Evolutionary conservation across 2,797 vertebrate genomes (phyloP).

Genomic region (Sciurus carolinensis): DNA sequence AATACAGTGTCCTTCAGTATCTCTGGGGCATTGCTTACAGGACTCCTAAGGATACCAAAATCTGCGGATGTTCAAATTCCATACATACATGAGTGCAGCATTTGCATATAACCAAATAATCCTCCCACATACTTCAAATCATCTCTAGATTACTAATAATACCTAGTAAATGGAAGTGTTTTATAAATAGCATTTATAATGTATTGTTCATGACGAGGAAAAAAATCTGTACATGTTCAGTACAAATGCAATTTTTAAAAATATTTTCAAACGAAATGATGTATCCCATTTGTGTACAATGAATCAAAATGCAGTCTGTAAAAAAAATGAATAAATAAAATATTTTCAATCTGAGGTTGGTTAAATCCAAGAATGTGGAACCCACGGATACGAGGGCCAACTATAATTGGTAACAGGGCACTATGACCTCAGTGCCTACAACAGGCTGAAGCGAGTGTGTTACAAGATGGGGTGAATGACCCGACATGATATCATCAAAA

Average conservation of each 20-base stretch:
- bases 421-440: neutral
- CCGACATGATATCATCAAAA: neutral
- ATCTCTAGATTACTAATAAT: neutral
- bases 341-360: neutral
- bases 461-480: neutral
- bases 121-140: neutral
- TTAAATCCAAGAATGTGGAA: too few relatives aligned
- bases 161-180: too few relatives aligned
- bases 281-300: too few relatives aligned
- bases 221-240: neutral
- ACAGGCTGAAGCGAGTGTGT: neutral
- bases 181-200: neutral
- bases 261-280: neutral
- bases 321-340: neutral
- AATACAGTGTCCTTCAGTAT: neutral
- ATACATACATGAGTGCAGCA: neutral
- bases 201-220: neutral
- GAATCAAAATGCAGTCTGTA: too few relatives aligned
- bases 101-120: neutral
- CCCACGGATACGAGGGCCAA: neutral
- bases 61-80: neutral
- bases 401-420: fast-evolving
- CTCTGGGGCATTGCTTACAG: neutral
- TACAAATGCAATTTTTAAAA: neutral
- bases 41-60: neutral